phyloP scores from a whole-genome alignment of 2,113 vertebrate genomes.

The Festucalex cinctus region DNA sequence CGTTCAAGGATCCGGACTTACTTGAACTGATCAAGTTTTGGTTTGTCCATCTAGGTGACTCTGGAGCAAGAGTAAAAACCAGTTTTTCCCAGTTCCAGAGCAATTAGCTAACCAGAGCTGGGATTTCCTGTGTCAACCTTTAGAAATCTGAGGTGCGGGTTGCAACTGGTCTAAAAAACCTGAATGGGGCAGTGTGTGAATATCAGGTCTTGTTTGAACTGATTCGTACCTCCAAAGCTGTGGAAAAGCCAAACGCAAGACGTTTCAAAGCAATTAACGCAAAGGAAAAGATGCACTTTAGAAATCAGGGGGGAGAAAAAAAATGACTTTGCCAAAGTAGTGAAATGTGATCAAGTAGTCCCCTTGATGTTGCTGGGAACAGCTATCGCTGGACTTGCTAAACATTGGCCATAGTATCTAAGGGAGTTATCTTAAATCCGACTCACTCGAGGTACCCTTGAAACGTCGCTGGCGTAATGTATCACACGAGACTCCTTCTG shows the following conservation, averaged over 20 bases:
- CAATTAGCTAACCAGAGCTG: neutral
- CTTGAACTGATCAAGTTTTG: no score
- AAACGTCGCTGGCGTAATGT: constrained; percentile 62
- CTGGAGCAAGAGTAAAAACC: no score
- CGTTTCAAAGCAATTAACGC: constrained; percentile 15
- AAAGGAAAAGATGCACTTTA: constrained; percentile 28
- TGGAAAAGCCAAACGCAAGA: neutral
- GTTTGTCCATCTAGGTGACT: no score
- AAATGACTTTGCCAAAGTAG: constrained; percentile 15
- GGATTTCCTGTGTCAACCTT: no score
- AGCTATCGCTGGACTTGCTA: constrained; percentile 26
- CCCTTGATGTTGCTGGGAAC: constrained; percentile 47
- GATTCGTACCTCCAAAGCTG: neutral
- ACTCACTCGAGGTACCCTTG: constrained; percentile 59
- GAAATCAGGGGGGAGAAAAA: no score
- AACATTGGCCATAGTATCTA: constrained; percentile 60
- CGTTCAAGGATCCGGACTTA: no score
- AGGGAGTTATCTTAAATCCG: constrained; percentile 60
- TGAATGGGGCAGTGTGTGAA: neutral
- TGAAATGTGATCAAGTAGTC: constrained; percentile 46
- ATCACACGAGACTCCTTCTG: constrained; percentile 58
- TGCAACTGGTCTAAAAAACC: neutral
- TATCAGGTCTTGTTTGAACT: neutral
- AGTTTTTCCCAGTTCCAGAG: neutral
- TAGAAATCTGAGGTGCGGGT: neutral